Evolutionary conservation across 2,888 invertebrate genomes (phyloP), one percentile per base, ranked within the genome.

Genomic region (Eumacrocentrus americanus): DNA sequence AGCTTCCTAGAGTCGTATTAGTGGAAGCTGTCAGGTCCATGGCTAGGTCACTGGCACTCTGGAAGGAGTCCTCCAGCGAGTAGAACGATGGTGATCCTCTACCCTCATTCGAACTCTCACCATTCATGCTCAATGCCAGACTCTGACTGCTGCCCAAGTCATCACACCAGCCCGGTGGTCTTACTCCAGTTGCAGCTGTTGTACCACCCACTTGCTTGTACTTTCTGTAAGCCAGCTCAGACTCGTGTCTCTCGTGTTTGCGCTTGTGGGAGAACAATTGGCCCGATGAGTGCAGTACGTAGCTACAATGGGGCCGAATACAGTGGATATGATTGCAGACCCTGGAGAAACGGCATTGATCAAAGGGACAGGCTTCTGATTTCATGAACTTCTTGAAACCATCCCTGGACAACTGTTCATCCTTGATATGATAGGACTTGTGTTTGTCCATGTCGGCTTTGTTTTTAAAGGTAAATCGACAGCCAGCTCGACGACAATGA

Each of bases 391-490:
- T 98, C 82, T 97, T 98, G 84, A 98, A 98, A 14, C 98, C 98
- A 78, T 98, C 98, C 65, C 94, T 89, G 38, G 93, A 91, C 47
- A 98, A 84, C 67, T 97, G 95, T 78, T 96, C 95, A 82, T 98
- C 98, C 82, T 97, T 97, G 77, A 97, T 92, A 82, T 98, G 98
- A 79, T 98, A 98, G 1, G 95, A 92, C 82, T 98, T 98, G 85
- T 98, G 98, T 83, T 98, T 98, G 83, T 98, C 98, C 97, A 98
- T 98, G 83, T 98, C 98, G 72, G 97, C 96, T 81, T 98, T 98
- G 81, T 98, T 98, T 83, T 98, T 98, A 83, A 98, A 98, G 0
- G 97, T 98, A 77, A 91, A 97, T 69, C 91, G 90, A 82, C 98
- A 98, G 9, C 91, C 92, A 55, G 91, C 85, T 71, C 98, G 84